phyloP scores from a whole-genome alignment of 2,888 invertebrate species.

The Amphipoea lucens region DNA sequence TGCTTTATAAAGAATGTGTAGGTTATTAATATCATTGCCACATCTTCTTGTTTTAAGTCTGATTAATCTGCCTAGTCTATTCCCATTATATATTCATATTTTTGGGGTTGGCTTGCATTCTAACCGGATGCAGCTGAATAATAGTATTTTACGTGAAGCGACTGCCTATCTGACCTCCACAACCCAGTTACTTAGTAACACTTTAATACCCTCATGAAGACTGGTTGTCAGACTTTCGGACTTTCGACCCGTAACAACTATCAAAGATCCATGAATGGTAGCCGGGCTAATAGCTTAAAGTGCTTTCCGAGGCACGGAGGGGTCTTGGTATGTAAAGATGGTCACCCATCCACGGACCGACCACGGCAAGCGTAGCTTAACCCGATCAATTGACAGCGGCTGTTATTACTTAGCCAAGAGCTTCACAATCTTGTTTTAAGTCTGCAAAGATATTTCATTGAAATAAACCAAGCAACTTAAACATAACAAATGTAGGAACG shows the following conservation, averaged over 20 bases:
- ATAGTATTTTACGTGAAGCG: neutral
- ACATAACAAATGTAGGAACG: constrained; percentile 13
- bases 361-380: neutral
- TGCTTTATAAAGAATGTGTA: neutral
- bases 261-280: too few relatives aligned
- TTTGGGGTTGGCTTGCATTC: neutral
- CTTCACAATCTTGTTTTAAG: neutral
- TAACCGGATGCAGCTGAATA: neutral
- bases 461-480: constrained; percentile 7
- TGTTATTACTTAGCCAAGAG: neutral
- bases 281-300: neutral
- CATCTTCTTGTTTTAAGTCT: neutral
- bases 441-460: neutral
- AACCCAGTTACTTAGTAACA: neutral
- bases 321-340: neutral
- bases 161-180: neutral
- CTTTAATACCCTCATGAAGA: neutral
- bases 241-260: too few relatives aligned
- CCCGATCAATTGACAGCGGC: neutral
- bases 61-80: neutral
- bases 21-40: neutral
- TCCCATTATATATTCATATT: neutral
- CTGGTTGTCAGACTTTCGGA: too few relatives aligned
- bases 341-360: neutral
- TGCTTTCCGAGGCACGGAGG: neutral